Percentiles rank a stretch among this genome's conserved stretches.
Evolutionary conservation across 1,140 invertebrate genomes (phyloP).

Genomic region (Gyrodactylus bullatarudis): DNA sequence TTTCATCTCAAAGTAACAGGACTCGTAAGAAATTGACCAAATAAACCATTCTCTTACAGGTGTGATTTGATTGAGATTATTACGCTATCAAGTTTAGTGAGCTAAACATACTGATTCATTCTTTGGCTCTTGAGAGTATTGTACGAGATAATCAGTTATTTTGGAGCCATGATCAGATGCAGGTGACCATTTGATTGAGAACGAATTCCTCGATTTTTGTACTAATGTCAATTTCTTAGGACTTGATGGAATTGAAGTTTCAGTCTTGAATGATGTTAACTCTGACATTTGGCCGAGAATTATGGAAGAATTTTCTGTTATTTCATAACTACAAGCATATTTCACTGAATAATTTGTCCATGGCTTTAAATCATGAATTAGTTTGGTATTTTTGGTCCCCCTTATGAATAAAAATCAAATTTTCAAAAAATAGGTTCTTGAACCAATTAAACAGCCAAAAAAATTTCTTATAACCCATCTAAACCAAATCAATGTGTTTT

Average conservation of each 20-base stretch:
- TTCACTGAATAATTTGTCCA: background rate
- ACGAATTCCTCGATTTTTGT: conserved; percentile 18
- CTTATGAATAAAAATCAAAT: background rate
- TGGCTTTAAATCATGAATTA: background rate
- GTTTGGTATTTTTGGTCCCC: background rate
- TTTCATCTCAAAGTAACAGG: no score
- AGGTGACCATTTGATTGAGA: conserved; percentile 23
- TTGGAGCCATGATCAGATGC: conserved; percentile 39
- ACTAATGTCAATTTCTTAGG: conserved; percentile 20
- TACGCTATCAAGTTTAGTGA: background rate
- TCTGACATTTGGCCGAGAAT: conserved; percentile 15
- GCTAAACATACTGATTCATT: background rate
- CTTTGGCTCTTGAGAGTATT: conserved; percentile 32
- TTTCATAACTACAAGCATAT: background rate
- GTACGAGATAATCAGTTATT: conserved; percentile 37
- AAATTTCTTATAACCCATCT: background rate
- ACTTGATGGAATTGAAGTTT: conserved; percentile 18
- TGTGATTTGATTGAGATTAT: background rate
- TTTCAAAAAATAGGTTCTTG: background rate
- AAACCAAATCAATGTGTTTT: background rate
- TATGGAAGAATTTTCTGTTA: background rate
- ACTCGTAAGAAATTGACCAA: background rate
- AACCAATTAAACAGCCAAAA: background rate
- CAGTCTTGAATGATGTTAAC: conserved; percentile 18
- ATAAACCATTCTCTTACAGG: background rate